Evolutionary conservation across 2,113 vertebrate species (phyloP).

Genomic region (Tonatia bakeri): DNA sequence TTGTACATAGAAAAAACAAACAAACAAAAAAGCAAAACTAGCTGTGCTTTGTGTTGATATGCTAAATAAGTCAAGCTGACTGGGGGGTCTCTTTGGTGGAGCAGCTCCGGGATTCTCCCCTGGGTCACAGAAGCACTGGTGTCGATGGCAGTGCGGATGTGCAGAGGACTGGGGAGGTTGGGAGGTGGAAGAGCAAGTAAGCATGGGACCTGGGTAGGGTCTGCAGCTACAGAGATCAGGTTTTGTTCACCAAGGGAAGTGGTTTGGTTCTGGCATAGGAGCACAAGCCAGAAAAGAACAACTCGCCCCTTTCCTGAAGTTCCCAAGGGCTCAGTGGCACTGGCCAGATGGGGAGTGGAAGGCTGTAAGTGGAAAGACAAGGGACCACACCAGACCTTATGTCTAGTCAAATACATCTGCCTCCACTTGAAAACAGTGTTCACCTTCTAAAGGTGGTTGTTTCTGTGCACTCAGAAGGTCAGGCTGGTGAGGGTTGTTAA

Average conservation of each 20-base stretch:
- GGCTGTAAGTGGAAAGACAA: not conserved
- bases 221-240: not conserved
- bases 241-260: not conserved
- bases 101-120: not conserved
- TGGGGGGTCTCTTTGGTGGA: not conserved
- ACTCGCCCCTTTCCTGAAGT: not conserved
- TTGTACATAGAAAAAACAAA: not conserved
- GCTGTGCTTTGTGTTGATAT: not conserved
- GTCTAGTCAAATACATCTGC: not conserved
- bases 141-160: not conserved
- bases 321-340: not conserved
- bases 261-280: not conserved
- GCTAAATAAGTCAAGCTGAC: not conserved
- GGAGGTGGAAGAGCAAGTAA: not conserved
- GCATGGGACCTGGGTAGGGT: not conserved
- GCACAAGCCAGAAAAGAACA: not conserved
- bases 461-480: not conserved
- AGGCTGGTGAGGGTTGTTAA: not conserved
- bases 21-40: too few relatives aligned
- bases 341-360: not conserved
- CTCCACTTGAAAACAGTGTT: not conserved
- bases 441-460: not conserved
- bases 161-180: not conserved
- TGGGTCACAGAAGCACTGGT: not conserved
- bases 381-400: not conserved